Evolutionary conservation across 2,888 invertebrate species (phyloP), one percentile per base, ranked within the genome.

Genomic region (Matsumyia berberina): DNA sequence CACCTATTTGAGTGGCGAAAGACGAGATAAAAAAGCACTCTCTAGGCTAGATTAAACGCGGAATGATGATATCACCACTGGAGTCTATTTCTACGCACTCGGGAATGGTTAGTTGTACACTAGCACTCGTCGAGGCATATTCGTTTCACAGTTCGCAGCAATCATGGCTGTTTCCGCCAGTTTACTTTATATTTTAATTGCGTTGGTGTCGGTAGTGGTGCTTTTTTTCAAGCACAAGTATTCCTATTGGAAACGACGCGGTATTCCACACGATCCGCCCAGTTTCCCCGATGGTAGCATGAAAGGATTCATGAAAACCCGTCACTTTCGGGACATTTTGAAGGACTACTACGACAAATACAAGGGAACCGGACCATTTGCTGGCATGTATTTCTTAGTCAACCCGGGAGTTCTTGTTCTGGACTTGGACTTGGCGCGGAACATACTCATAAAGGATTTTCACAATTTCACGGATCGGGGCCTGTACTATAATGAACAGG

Each of bases 391-490:
- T 29, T 86, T 88, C 0, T 89, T 90, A 62, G 5, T 89, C 0
- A 87, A 37, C 8, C 88, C 88, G n/a, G 86, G 87, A 0, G 64
- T 88, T 0, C 62, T 90, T 4, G 66, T 88, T 0, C 62, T 88
- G 5, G 90, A 90, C 37, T 86, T 91, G 17, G 90, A 92, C 5
- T 69, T 92, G 7, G 87, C 91, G 0, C 89, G 89, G 39, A 70
- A 77, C 7, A 86, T 92, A 9, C 73, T 92, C 39, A 88, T 91
- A 5, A 90, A 89, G 53, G 92, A 92, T 76, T 92, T 92, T 74
- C 62, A 86, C 0, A 88, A 89, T 64, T 92, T 92, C 78, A 87
- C 88, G 5, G 90, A 91, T 85, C 90, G 91, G 3, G 90, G 90
- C 0, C 49, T 89, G 0, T 89, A 88, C 35, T 77, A 87, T 17